phyloP scores from a whole-genome alignment of 2,113 vertebrate genomes.

The Cephalopterus ornatus region DNA sequence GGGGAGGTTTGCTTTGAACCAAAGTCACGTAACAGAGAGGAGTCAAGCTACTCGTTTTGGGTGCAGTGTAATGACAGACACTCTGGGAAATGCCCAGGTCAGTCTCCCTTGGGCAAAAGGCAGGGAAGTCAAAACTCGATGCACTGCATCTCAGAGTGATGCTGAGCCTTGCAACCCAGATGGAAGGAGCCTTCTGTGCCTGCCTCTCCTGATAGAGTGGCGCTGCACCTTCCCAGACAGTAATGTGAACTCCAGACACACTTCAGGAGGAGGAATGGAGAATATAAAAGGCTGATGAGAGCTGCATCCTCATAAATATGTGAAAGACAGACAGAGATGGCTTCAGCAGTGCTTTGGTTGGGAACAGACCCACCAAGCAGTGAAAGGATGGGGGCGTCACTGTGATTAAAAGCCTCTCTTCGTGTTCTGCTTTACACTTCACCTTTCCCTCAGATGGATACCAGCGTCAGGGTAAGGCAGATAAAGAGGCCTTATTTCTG shows the following conservation, averaged over 20 bases:
- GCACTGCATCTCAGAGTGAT: neutral
- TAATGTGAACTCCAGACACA: neutral
- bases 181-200: neutral
- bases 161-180: neutral
- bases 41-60: neutral
- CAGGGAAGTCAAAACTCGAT: neutral
- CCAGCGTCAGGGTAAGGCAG: neutral
- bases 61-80: neutral
- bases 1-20: neutral
- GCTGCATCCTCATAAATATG: neutral
- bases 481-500: neutral
- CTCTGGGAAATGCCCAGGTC: neutral
- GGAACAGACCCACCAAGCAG: neutral
- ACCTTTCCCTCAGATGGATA: neutral
- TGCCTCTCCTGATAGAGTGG: neutral
- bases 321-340: neutral
- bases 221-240: neutral
- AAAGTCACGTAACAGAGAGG: neutral
- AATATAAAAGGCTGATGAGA: neutral
- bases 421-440: neutral
- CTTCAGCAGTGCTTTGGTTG: neutral
- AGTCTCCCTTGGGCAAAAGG: neutral
- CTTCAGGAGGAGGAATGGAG: neutral
- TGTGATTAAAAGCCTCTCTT: neutral
- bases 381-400: fast-evolving